Evolutionary conservation across 2,113 vertebrate genomes (phyloP), one percentile per base, ranked within the genome.

Genomic region (Cercocebus atys): DNA sequence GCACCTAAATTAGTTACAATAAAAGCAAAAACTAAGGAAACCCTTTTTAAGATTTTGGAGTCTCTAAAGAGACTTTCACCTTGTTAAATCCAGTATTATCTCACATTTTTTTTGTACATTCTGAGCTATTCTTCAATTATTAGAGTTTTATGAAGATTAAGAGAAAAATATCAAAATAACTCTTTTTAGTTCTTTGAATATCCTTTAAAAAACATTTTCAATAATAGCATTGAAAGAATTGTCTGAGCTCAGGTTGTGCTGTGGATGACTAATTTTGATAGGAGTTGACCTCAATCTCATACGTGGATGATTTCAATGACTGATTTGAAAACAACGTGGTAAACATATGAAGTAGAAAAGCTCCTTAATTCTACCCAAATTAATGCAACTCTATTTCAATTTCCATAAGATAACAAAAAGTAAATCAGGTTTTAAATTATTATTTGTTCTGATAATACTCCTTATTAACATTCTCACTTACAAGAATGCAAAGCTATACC

Each of bases 381-480:
- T 52, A 17, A 30, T 40, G 1, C 47, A 93, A 75, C 2, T 92
- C 27, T 76, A 92, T 70, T 75, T 89, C 40, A 89, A 97, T 97
- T 95, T 95, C 35, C 59, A 80, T 96, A 97, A 90, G 70, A 98
- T 98, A 98, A 64, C n/a, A 84, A 94, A 95, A 97, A 93, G 45
- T 75, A 94, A 97, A 68, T 40, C 11, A 87, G n/a, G 10, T 64
- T 97, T 96, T 97, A 97, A 88, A 92, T 78, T 43, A 75, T 93
- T 96, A 64, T 76, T n/a, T 96, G 91, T n/a, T 68, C 88, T 96
- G 43, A 45, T 72, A 18, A 50, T 82, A 73, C 12, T 66, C 7
- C 59, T 91, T 70, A 66, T 82, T 88, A 96, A 23, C 27, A 57
- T 57, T 95, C 27, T 88, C 27, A 57, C 68, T 95, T 95, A 76